Evolutionary conservation across 2,797 vertebrate species (phyloP).

Genomic region (Graptemys geographica): DNA sequence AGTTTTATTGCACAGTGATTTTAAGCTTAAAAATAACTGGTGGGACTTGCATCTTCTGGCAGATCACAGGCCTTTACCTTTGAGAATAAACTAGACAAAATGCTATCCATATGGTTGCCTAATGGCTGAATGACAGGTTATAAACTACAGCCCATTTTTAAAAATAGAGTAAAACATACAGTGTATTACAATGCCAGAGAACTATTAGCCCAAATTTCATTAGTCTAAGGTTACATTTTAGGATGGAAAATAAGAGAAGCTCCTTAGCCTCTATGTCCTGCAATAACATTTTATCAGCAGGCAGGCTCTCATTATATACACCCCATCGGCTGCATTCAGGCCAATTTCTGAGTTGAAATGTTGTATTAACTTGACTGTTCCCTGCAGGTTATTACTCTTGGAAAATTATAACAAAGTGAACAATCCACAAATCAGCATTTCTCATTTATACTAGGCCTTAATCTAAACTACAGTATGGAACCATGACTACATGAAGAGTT

Average conservation of each 20-base stretch:
- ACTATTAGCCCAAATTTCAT: not conserved
- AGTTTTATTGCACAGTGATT: not conserved
- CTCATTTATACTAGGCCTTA: conserved; percentile 52
- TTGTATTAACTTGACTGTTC: conserved; percentile 68
- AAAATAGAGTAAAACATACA: not conserved
- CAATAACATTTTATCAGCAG: conserved; percentile 67
- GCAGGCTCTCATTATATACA: conserved; percentile 48
- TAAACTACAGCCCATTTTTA: not conserved
- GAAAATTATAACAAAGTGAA: conserved; percentile 64
- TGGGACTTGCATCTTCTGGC: accelerated
- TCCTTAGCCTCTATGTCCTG: conserved; percentile 29
- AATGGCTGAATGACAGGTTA: not conserved
- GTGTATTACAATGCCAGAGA: conserved; percentile 17
- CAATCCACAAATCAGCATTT: conserved; percentile 60
- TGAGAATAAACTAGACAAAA: conserved; percentile 26
- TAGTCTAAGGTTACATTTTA: not conserved
- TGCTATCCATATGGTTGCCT: accelerated
- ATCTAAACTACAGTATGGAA: conserved; percentile 29
- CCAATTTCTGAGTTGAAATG: conserved; percentile 70
- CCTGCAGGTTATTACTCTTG: conserved; percentile 55
- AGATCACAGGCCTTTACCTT: conserved; percentile 5
- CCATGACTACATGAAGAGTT: conserved; percentile 20
- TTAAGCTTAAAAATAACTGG: not conserved
- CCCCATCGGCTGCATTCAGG: not conserved
- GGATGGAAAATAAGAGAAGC: conserved; percentile 54